A percentile compares a stretch with the other conserved stretches of the same genome.
Conservation (phyloP, 2,797 vertebrate species). For the Geotrypetes seraphini region DNA sequence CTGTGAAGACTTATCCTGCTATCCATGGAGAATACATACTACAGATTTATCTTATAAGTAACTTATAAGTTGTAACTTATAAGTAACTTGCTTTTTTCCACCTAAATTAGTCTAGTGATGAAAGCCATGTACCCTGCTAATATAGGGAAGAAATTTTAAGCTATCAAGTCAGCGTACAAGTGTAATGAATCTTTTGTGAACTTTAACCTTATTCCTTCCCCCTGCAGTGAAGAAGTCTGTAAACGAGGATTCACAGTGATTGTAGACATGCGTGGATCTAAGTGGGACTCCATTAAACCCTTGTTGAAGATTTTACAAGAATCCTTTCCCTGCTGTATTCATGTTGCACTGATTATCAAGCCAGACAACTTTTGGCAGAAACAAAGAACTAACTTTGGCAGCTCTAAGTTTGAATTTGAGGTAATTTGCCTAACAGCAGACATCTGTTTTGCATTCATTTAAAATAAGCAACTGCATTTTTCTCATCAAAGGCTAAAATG, state of each 20-base stretch:
- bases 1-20: no score
- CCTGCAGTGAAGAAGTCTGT: constrained; percentile 81
- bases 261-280: constrained; percentile 97
- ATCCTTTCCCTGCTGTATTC: constrained; percentile 80
- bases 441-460: neutral
- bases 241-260: constrained; percentile 96
- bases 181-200: no score
- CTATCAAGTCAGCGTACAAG: no score
- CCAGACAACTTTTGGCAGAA: constrained; percentile 99
- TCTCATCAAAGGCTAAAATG: neutral
- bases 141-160: no score
- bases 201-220: constrained; percentile 27
- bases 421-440: constrained; percentile 39
- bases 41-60: no score
- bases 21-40: no score
- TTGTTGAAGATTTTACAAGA: constrained; percentile 95
- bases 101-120: no score
- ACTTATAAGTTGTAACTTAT: no score
- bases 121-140: no score
- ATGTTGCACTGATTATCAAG: constrained; percentile 89
- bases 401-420: constrained; percentile 98
- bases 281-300: constrained; percentile 98
- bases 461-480: no score
- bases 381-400: constrained; percentile 95
- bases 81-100: no score